phyloP scores from a whole-genome alignment of 2,797 vertebrate species.

The Squalus acanthias region DNA sequence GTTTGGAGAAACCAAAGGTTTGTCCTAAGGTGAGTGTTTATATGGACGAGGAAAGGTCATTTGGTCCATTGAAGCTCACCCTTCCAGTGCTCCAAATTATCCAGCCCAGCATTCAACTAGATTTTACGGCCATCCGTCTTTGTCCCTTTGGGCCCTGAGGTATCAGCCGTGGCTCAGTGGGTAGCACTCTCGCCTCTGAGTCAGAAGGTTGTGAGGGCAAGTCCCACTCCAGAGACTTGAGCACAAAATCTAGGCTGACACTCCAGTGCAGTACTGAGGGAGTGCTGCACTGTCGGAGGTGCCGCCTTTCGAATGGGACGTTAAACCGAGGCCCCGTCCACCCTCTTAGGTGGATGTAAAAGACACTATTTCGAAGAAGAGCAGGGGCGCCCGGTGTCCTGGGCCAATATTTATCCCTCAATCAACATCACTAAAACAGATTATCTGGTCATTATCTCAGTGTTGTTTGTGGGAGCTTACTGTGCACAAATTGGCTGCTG shows the following conservation, averaged over 20 bases:
- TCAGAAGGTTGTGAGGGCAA: neutral
- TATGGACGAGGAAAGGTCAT: neutral
- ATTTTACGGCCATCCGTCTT: neutral
- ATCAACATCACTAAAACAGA: neutral
- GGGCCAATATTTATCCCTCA: neutral
- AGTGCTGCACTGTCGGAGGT: neutral
- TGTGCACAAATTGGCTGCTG: neutral
- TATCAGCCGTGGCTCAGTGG: neutral
- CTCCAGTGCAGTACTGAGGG: neutral
- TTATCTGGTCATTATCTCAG: neutral
- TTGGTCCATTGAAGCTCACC: neutral
- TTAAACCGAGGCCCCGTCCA: neutral
- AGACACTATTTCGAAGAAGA: neutral
- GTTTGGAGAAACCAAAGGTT: slow-evolving; percentile 57
- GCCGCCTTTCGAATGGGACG: too few relatives aligned
- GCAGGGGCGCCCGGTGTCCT: neutral
- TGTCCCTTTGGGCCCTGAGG: neutral
- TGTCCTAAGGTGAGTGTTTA: slow-evolving; percentile 64
- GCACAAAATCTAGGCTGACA: neutral
- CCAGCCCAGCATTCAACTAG: too few relatives aligned
- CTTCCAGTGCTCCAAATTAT: too few relatives aligned
- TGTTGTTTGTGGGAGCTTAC: neutral
- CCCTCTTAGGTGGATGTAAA: neutral
- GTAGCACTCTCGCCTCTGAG: neutral
- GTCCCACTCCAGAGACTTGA: neutral